phyloP scores from a whole-genome alignment of 2,888 invertebrate genomes.

The Polyommatus icarus region DNA sequence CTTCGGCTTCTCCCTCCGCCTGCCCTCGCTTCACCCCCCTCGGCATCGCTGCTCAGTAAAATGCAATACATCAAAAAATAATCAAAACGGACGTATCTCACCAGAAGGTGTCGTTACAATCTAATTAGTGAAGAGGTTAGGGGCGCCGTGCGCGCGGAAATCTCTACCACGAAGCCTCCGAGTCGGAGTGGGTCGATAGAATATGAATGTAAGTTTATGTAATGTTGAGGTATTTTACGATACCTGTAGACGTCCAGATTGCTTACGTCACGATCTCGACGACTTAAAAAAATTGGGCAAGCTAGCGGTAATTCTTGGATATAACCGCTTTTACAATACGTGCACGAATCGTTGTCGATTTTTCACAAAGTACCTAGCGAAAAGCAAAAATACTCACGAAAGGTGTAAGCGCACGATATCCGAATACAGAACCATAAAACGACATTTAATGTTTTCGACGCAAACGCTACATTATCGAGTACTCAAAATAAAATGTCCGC shows the following conservation, averaged over 20 bases:
- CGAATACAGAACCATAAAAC: constrained; percentile 77
- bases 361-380: constrained; percentile 52
- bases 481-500: constrained; percentile 82
- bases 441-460: constrained; percentile 78
- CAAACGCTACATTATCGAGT: constrained; percentile 81
- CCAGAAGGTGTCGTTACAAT: constrained; percentile 56
- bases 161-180: constrained; percentile 68
- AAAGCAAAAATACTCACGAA: constrained; percentile 71
- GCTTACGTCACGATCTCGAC: constrained; percentile 74
- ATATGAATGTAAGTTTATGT: constrained; percentile 53
- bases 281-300: constrained; percentile 70
- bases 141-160: constrained; percentile 78
- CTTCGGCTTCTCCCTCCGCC: constrained; percentile 78
- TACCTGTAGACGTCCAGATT: constrained; percentile 59
- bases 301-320: constrained; percentile 64
- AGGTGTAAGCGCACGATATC: constrained; percentile 78
- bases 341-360: constrained; percentile 54
- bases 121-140: constrained; percentile 78
- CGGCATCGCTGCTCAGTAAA: constrained; percentile 76
- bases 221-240: constrained; percentile 51
- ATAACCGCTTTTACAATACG: constrained; percentile 58
- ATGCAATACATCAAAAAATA: constrained; percentile 41
- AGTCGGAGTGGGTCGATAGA: constrained; percentile 74
- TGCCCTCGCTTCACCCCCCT: constrained; percentile 81
- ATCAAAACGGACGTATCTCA: constrained; percentile 37